Base-by-base conservation (phyloP, 1,140 invertebrate genomes). In the Triops cancriformis region DNA sequence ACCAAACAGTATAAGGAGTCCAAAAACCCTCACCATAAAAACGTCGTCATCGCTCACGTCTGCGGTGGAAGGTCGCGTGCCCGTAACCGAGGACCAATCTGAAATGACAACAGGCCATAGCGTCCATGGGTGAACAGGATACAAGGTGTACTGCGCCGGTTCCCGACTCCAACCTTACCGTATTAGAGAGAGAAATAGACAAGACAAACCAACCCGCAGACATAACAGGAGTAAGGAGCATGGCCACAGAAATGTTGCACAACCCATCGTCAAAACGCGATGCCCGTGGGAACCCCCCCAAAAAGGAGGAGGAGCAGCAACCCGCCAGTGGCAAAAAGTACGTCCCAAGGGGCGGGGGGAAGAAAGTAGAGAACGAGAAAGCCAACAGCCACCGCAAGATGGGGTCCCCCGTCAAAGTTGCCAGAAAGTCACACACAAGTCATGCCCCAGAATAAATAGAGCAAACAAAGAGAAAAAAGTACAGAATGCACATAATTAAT, bases 11-110 rank as follows among this genome's bases (percentile, higher is more conserved):
- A 18, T 9, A 75, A 14, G 26, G 26, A 23, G 45, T 77, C 23
- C 76, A 31, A 43, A 74, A n/a, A 64, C 79, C 84, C 87, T 87
- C 85, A 92, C 91, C 92, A 93, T 93, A 85, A 94, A 94, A 81
- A 94, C 92, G 84, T 93, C 92, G 84, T 93, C 91, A 84, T 93
- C 92, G 78, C 90, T 91, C 80, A 89, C 88, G 85, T 91, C 91
- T 89, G 87, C 82, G 79, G 73, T 78, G 72, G 74, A 41, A 73
- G 73, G 77, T 73, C 77, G 77, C 77, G 51, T 64, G 51, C 51
- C 51, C 51, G 51, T 64, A 64, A 64, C 51, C 51, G 51, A 64
- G 51, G 51, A 64, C 51, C 51, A 64, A 64, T 64, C 51, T 64
- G 51, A 64, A 64, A 64, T 64, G 51, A 64, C 51, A 64, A 64